Evolutionary conservation across 2,113 vertebrate genomes (phyloP), one percentile per base, ranked within the genome.

Genomic region (Cinclus cinclus): DNA sequence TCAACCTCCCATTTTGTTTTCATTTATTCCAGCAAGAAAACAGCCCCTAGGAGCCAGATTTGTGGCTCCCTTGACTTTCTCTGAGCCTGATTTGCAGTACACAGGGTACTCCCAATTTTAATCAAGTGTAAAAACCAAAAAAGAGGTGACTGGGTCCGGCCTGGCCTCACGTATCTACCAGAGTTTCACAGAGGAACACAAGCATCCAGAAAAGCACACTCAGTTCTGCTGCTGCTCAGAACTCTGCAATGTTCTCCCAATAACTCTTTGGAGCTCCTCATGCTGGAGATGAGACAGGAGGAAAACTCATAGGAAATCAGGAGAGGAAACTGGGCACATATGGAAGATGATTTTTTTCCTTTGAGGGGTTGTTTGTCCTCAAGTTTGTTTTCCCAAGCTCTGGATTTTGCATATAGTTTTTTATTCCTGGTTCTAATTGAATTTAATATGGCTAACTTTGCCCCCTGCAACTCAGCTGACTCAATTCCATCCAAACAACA

Each of bases 401-500:
- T 84, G 44, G 44, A 76, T 92, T 87, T 74, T 80, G 63, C 42
- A 70, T 9, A 35, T 56, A 33, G 33, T 42, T 87, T 87, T 95
- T 82, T 78, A 56, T 42, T 92, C 41, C 90, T 83, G 63, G 37
- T 67, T 95, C 94, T 88, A 63, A 86, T 95, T 93, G 93, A 83
- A 91, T 65, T 90, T 47, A 83, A 69, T 69, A 65, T 21, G 28
- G 67, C 88, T 74, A 55, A 55, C 64, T 87, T 87, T 83, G 88
- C 82, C 71, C 70, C 25, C 92, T 64, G 70, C 87, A 70, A 91
- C 53, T 77, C 87, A 86, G 80, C 64, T 85, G 76, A 89, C 52
- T 58, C 85, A 80, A 55, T 44, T 82, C 87, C 87, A 96, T 27
- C 63, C 90, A 89, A 81, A 94, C 55, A 89, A 84, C 31, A 49